Evolutionary conservation across 2,113 vertebrate genomes (phyloP), one percentile per base, ranked within the genome.

Genomic region (Cephalopholis sonnerati): DNA sequence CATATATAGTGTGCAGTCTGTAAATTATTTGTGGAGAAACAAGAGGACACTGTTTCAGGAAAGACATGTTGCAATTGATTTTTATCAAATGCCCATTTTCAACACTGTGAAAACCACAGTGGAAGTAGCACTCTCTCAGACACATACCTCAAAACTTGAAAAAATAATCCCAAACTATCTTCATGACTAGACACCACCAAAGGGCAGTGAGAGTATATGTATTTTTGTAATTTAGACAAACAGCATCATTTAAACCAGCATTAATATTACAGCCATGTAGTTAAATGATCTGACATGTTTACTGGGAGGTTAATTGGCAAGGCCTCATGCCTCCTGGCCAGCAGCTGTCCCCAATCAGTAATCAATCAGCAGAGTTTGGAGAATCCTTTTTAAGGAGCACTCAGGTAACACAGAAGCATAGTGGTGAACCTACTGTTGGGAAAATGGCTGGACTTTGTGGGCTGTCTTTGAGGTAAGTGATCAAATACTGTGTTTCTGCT

Each of bases 351-450:
- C 41, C 41, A 46, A 66, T 66, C 7, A 66, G n/a, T 13, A 17
- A 25, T 27, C 63, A 18, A 25, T 63, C 2, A 46, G 39, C 63
- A 48, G 22, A 9, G 63, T 12, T 18, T 13, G 3, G n/a, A 48
- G 61, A 29, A 66, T 66, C 63, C 63, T 66, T 25, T 48, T 48
- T 66, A 66, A 66, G n/a, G 63, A 48, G 41, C 11, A 2, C 63
- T 25, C 20, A 25, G 24, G 9, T 2, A 3, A 5, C 41, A 25
- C n/a, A 66, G 63, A 17, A 17, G 41, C 10, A 16, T 2, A 65
- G 63, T 39, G 48, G 63, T 46, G 63, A 18, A 25, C 46, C 63
- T 48, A 18, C 7, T 46, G 36, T 48, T 16, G 7, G 6, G 13
- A 48, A 24, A 8, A 66, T 66, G 63, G 63, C 63, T 27, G 41